Conservation (phyloP, 2,113 vertebrate genomes). For the Arenaria interpres region DNA sequence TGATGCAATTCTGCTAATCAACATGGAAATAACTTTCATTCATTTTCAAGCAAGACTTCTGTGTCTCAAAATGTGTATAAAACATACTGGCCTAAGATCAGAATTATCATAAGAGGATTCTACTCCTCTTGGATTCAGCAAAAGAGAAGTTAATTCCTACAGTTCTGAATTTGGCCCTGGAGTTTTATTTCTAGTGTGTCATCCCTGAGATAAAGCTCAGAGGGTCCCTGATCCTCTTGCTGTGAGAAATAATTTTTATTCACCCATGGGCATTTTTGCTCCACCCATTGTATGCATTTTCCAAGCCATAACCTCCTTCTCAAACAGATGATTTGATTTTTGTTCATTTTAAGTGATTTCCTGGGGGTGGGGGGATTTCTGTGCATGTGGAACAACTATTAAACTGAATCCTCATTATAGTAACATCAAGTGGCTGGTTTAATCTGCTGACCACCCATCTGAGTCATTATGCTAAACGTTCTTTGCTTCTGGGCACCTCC, state of each 20-base stretch:
- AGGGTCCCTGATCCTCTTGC: neutral
- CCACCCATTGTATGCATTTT: constrained; percentile 9
- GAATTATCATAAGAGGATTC: neutral
- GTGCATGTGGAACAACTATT: constrained; percentile 12
- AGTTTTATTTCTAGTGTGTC: neutral
- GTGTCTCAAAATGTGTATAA: neutral
- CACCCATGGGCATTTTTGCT: constrained; percentile 10
- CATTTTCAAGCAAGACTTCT: neutral
- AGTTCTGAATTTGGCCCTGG: neutral
- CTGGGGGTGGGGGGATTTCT: neutral
- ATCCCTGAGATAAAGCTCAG: neutral
- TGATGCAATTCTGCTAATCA: neutral
- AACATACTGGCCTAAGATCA: neutral
- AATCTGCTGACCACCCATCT: constrained; percentile 51
- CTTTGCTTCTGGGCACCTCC: constrained; percentile 64
- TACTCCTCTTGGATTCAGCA: neutral
- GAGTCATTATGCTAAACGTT: constrained; percentile 58
- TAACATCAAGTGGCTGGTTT: constrained; percentile 66
- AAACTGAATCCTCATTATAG: constrained; percentile 57
- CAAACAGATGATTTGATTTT: constrained; percentile 27
- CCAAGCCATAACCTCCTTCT: constrained; percentile 12
- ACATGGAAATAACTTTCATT: neutral
- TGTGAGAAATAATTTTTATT: constrained; percentile 9
- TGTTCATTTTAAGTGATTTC: constrained; percentile 32
- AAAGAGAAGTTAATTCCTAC: neutral